These are phyloP conservation scores for Narcine bancroftii DNA, from an alignment of 2,113 vertebrate genomes.

Conservation along the genomic window DNA sequence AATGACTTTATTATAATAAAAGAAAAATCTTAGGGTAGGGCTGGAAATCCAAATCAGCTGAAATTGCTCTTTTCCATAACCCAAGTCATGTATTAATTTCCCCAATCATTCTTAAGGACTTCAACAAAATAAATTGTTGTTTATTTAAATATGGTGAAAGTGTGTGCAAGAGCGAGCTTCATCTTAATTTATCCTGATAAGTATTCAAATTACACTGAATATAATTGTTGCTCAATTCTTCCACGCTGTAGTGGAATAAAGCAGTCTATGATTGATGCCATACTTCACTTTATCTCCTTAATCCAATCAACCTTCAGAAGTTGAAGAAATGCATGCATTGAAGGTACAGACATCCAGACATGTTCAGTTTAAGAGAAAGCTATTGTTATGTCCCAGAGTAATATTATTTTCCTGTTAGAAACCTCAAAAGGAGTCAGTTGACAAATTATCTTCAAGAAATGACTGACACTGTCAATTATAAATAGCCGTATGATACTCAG, in stretches of 20 bases:
- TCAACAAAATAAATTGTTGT: background rate
- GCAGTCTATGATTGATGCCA: background rate
- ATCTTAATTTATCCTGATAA: background rate
- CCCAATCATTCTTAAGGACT: too few relatives aligned
- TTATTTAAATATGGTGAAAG: background rate
- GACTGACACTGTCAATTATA: too few relatives aligned
- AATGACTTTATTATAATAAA: too few relatives aligned
- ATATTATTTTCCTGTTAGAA: background rate
- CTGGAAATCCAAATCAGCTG: too few relatives aligned
- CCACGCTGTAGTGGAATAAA: background rate
- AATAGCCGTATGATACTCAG: background rate
- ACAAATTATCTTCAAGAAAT: background rate
- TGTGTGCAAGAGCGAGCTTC: background rate
- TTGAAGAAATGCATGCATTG: background rate
- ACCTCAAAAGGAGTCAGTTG: background rate
- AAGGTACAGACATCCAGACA: background rate
- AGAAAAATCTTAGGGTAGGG: background rate
- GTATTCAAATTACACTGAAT: background rate
- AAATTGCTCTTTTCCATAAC: too few relatives aligned
- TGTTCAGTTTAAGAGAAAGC: background rate
- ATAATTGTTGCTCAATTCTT: background rate
- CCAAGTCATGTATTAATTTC: too few relatives aligned
- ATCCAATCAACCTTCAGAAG: background rate
- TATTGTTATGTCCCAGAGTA: background rate
- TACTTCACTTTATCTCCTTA: background rate